Conservation (phyloP, 2,113 vertebrate genomes). For the Pelecanus crispus region DNA sequence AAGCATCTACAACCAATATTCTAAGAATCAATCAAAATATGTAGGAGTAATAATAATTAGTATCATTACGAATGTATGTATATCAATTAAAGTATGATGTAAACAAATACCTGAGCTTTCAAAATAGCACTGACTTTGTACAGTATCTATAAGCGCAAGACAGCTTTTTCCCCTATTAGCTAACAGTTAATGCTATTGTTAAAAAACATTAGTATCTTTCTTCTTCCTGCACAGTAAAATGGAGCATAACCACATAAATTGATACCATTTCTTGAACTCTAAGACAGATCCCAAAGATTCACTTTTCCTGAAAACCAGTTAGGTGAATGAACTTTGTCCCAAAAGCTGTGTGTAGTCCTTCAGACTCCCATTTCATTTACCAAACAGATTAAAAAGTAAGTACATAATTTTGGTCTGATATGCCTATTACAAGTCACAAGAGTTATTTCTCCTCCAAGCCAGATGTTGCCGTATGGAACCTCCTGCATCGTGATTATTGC, state of each 20-base stretch:
- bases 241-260: background rate
- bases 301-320: background rate
- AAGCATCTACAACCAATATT: background rate
- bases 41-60: background rate
- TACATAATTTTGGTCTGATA: background rate
- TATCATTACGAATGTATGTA: background rate
- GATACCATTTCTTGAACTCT: background rate
- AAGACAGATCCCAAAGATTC: background rate
- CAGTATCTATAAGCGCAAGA: background rate
- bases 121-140: background rate
- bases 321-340: background rate
- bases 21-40: background rate
- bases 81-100: background rate
- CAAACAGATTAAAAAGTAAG: background rate
- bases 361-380: background rate
- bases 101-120: background rate
- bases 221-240: background rate
- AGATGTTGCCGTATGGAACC: background rate
- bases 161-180: background rate
- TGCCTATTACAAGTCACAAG: background rate
- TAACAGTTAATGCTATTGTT: background rate
- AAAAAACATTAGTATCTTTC: background rate
- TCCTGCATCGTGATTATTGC: background rate
- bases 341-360: background rate
- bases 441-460: background rate